Evolutionary conservation across 92 coral and sea anemone species (phyloP).

Genomic region (Palythoa grandis): DNA sequence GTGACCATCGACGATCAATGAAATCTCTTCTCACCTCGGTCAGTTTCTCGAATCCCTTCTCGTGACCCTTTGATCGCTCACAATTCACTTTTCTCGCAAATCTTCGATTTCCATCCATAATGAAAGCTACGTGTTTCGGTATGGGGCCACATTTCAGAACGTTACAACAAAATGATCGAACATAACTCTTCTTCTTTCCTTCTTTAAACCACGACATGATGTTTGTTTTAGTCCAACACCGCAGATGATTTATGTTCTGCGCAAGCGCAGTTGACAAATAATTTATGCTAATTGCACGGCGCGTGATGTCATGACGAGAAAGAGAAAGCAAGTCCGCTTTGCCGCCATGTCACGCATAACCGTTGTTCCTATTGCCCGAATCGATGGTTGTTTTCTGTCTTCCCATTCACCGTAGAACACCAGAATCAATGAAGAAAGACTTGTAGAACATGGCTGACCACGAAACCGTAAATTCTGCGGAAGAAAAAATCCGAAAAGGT

Average conservation of each 20-base stretch:
- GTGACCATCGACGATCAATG: not conserved
- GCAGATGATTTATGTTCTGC: not conserved
- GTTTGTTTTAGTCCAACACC: not conserved
- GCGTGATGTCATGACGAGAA: conserved; percentile 95
- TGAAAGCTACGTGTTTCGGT: conserved; percentile 94
- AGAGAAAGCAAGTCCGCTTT: conserved; percentile 76
- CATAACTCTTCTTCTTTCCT: conserved; percentile 67
- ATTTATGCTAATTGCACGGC: conserved; percentile 7
- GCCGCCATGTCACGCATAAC: conserved; percentile 99
- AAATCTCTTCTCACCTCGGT: conserved; percentile 72
- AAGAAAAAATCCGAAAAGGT: conserved; percentile 90
- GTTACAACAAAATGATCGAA: conserved; percentile 88
- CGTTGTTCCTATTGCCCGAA: conserved; percentile 71
- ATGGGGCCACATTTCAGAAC: conserved; percentile 90
- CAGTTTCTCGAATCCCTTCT: conserved; percentile 95
- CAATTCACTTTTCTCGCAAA: conserved; percentile 93
- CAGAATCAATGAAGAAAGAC: conserved; percentile 39
- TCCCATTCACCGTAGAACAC: conserved; percentile 43
- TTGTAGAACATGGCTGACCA: conserved; percentile 55
- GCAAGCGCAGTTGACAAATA: conserved; percentile 24
- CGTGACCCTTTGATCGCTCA: conserved; percentile 97
- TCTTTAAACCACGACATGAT: conserved; percentile 89
- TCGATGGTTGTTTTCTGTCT: conserved; percentile 60
- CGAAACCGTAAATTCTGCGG: conserved; percentile 66
- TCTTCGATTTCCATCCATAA: conserved; percentile 98